phyloP scores from a whole-genome alignment of 2,888 invertebrate species.

The Acleris emargana region DNA sequence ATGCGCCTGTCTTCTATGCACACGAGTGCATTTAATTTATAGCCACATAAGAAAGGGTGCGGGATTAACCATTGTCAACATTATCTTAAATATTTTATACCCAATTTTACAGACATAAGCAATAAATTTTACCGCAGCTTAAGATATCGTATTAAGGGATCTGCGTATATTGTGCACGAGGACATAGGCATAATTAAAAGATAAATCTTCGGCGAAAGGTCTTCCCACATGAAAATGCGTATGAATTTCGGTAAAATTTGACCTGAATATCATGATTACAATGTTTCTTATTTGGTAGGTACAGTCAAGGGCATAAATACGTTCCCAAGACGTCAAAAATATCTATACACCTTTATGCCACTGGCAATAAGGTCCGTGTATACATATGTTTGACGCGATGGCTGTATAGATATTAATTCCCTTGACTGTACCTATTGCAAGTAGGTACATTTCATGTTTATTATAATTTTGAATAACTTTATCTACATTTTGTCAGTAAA shows the following conservation, averaged over 20 bases:
- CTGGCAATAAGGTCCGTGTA: too few relatives aligned
- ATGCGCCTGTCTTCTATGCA: conserved; percentile 62
- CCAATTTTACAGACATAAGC: conserved; percentile 62
- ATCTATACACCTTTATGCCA: too few relatives aligned
- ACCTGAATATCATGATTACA: too few relatives aligned
- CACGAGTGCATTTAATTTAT: conserved; percentile 74
- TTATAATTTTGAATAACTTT: too few relatives aligned
- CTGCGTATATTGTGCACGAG: conserved; percentile 26
- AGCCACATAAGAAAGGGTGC: conserved; percentile 67
- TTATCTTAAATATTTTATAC: conserved; percentile 77
- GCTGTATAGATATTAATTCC: too few relatives aligned
- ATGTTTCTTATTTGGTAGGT: too few relatives aligned
- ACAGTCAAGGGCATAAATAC: too few relatives aligned
- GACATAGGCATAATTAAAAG: conserved; percentile 31
- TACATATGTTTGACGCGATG: too few relatives aligned
- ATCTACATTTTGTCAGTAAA: too few relatives aligned
- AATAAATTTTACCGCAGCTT: conserved; percentile 63
- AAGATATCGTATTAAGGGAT: conserved; percentile 53
- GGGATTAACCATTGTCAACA: conserved; percentile 73
- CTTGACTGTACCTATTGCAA: too few relatives aligned
- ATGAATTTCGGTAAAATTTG: background rate
- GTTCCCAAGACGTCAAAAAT: too few relatives aligned
- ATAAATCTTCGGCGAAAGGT: conserved; percentile 33
- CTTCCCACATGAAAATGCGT: conserved; percentile 13
- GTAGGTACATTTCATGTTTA: too few relatives aligned